Base-by-base conservation (phyloP, 2,888 invertebrate species). In the Polyommatus icarus region DNA sequence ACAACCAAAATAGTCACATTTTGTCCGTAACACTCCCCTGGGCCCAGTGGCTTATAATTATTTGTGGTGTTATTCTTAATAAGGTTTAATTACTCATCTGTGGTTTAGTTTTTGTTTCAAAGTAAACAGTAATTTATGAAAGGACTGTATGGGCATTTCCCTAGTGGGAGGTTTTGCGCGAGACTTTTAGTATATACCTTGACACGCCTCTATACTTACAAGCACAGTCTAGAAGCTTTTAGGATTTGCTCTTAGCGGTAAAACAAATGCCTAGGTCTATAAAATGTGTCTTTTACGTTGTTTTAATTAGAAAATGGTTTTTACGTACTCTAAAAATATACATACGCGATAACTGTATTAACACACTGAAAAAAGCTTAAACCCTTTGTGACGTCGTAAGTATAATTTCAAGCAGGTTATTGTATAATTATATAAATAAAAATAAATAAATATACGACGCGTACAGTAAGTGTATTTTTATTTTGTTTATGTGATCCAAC, bases 51-150 rank as follows among this genome's bases (percentile, higher is more conserved):
- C 29, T 67, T 67, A 18, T 67, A n/a, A n/a, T n/a, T n/a, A 29
- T 29, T 67, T 61, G 18, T 29, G 12, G 29, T 61, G 61, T 29
- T 67, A 32, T 67, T 67, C 29, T 67, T 67, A 67, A 67, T 32
- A 32, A 67, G 67, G 67, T 67, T 67, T 67, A 67, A 67, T 32
- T 67, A 61, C 24, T 61, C 61, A 67, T 67, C 6, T 67, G 29
- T 67, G 29, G 32, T 67, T 67, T 67, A 29, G 67, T 67, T 67
- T 67, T 67, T 67, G 29, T 67, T 67, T 67, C 29, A 67, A 32
- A 67, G 67, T 67, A 67, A 67, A 32, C 67, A 32, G 29, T 67
- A 67, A 67, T 67, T 67, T 29, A 67, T 67, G 67, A 67, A 67
- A 67, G 67, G 67, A 67, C 67, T 29, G 67, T 29, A 29, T 32